Base-by-base conservation (phyloP, 1,140 invertebrate species). In the Lepidurus arcticus region DNA sequence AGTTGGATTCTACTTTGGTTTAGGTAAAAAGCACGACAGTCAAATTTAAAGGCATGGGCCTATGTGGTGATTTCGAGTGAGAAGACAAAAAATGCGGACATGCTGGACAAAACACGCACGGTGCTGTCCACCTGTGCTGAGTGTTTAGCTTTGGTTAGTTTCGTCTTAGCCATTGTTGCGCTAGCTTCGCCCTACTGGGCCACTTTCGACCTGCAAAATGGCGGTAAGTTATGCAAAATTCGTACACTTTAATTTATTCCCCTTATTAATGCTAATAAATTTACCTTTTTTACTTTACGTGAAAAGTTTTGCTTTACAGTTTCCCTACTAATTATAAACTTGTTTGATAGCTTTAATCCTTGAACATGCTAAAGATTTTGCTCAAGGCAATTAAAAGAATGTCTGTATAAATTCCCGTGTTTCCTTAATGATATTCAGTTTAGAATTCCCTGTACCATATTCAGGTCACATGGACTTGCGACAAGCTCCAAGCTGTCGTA, bases 101-200 rank as follows among this genome's bases (percentile, higher is more conserved):
- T 65, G 53, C 53, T 21, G 53, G 13, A 65, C 53, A 65, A 21
- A 21, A 65, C 16, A 65, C 53, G 53, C 53, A 65, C 53, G 53
- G 53, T 65, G 53, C 21, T 65, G 53, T 65, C 53, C 53, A 65
- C 53, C 53, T 65, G 53, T 65, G 53, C 53, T 65, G 53, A 65
- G 53, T 65, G 53, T 65, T 65, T 65, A 65, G 53, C 53, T 21
- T 65, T 65, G 53, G 16, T 65, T 21, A 65, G 53, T 65, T 65
- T 65, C 13, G 13, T 65, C 21, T 16, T 65, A 65, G 53, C 53
- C 53, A 65, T 65, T 65, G 53, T 65, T 65, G 53, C 21, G 8
- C 8, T 65, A 3, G 53, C 53, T 13, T 13, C 21, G 16, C 53
- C 53, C 0, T n/a, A 65, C 53, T 65, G 53, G 53, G 53, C n/a